Evolutionary conservation across 1,140 invertebrate species (phyloP).

Genomic region (Ceratina japonica): DNA sequence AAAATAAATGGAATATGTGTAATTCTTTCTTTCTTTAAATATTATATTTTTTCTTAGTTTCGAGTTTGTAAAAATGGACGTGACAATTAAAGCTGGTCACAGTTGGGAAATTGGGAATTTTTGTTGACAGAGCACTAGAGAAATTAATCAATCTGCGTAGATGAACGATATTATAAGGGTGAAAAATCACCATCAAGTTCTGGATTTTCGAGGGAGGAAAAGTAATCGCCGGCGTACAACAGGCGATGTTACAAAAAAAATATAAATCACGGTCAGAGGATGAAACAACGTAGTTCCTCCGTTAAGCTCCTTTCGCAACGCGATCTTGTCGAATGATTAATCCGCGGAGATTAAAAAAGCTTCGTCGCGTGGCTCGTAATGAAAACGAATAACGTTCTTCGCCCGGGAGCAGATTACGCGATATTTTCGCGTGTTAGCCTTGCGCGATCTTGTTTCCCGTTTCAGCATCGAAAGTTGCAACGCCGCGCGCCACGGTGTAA

Average conservation of each 20-base stretch:
- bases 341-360: conserved; percentile 9
- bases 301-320: not conserved
- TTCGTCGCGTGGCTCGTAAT: conserved; percentile 1
- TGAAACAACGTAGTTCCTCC: not conserved
- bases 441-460: conserved; percentile 2
- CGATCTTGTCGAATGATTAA: conserved; percentile 22
- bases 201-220: not conserved
- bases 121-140: no score
- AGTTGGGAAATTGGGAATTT: no score
- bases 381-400: conserved; percentile 19
- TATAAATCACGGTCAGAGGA: not conserved
- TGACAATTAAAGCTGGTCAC: no score
- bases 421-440: not conserved
- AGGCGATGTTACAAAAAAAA: not conserved
- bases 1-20: no score
- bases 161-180: not conserved
- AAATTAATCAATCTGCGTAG: not conserved
- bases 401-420: conserved; percentile 2
- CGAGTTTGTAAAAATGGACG: no score
- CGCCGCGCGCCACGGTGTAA: not conserved
- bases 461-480: not conserved
- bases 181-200: not conserved
- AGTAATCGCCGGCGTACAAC: not conserved
- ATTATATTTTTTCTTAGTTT: no score
- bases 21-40: no score